phyloP scores from a whole-genome alignment of 1,140 invertebrate species.

The Drosophila sechellia region DNA sequence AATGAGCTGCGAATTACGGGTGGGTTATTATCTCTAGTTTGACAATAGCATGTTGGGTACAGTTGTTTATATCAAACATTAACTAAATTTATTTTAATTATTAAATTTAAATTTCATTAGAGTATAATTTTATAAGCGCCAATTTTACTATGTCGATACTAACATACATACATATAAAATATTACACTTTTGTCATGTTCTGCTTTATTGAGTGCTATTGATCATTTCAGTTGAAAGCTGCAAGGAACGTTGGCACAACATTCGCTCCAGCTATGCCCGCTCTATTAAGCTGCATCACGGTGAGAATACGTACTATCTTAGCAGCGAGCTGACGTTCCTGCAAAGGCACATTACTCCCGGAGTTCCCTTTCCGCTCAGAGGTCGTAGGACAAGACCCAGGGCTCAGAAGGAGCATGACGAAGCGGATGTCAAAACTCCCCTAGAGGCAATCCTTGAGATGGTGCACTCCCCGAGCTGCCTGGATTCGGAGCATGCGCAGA shows the following conservation, averaged over 20 bases:
- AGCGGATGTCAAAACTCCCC: conserved; percentile 18
- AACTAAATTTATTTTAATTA: background rate
- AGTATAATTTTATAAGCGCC: no score
- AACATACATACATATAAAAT: no score
- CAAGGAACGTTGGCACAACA: conserved; percentile 77
- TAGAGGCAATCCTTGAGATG: conserved; percentile 20
- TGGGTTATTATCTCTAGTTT: conserved; percentile 25
- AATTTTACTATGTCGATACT: no score
- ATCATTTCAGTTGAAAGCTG: conserved; percentile 57
- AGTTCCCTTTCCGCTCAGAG: conserved; percentile 51
- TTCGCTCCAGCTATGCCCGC: conserved; percentile 67
- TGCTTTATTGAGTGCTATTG: no score
- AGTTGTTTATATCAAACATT: no score
- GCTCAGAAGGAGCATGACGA: conserved; percentile 30
- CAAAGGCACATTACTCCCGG: conserved; percentile 69
- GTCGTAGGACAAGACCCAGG: conserved; percentile 48
- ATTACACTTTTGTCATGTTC: no score
- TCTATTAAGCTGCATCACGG: conserved; percentile 64
- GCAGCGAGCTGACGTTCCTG: conserved; percentile 63
- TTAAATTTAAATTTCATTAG: no score
- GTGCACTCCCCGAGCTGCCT: conserved; percentile 45
- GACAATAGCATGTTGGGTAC: no score
- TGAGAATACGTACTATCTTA: conserved; percentile 72
- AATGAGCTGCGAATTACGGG: conserved; percentile 56
- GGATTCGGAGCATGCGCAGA: conserved; percentile 60